Evolutionary conservation across 2,113 vertebrate genomes (phyloP).

Genomic region (Psephotus haematonotus): DNA sequence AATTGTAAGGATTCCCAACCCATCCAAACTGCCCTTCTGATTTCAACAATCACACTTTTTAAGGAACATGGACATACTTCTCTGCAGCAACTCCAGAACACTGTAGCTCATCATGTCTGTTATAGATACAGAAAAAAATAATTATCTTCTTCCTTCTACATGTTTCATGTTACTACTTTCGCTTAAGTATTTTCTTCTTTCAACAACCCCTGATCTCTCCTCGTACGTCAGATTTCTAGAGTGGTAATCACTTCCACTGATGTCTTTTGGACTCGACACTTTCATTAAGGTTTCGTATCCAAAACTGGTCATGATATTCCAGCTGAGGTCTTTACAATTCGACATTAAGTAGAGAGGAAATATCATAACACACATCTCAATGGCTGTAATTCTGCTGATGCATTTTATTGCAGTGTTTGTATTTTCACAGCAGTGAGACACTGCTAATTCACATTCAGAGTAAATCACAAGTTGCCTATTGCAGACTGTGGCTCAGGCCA

Average conservation of each 20-base stretch:
- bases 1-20: background rate
- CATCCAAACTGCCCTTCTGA: background rate
- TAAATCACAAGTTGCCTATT: background rate
- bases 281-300: background rate
- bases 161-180: background rate
- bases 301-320: background rate
- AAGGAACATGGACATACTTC: background rate
- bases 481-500: background rate
- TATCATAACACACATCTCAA: rapidly evolving
- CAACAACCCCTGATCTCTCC: background rate
- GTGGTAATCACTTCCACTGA: background rate
- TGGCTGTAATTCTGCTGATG: background rate
- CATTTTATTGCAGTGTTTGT: background rate
- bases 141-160: background rate
- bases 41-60: background rate
- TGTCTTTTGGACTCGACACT: background rate
- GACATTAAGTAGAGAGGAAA: background rate
- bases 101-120: background rate
- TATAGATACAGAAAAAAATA: background rate
- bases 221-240: background rate
- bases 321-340: background rate
- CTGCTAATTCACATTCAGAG: background rate
- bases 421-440: background rate
- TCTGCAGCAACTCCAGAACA: background rate
- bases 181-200: background rate